A percentile compares a stretch with the other conserved stretches of the same genome.
These are phyloP conservation scores for Vidua chalybeata DNA, from an alignment of 2,113 vertebrate genomes.

Conservation along the genomic window DNA sequence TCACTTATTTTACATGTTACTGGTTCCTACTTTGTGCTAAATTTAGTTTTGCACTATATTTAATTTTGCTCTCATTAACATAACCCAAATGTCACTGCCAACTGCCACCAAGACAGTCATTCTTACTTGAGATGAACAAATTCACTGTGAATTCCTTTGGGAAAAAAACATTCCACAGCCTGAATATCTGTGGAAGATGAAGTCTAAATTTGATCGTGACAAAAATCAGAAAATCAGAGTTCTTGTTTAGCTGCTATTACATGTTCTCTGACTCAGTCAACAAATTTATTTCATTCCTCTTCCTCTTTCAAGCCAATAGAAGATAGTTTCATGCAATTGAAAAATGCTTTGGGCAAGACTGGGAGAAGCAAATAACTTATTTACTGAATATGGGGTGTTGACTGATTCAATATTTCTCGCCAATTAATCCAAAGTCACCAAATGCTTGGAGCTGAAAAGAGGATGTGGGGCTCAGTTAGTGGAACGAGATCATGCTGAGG, in stretches of 20 bases:
- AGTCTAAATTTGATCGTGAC: neutral
- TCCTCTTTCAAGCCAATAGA: conserved; percentile 10
- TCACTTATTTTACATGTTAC: neutral
- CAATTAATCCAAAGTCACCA: neutral
- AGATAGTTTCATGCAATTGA: neutral
- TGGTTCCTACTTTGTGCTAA: neutral
- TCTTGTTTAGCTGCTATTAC: conserved; percentile 15
- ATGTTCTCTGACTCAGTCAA: neutral
- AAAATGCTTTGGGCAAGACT: conserved; percentile 35
- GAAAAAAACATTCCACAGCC: neutral
- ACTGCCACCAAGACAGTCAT: neutral
- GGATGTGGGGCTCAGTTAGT: neutral
- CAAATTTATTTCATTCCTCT: neutral
- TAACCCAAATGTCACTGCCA: neutral
- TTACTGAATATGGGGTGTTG: neutral
- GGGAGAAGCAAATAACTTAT: neutral
- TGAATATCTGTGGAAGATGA: neutral
- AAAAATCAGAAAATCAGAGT: conserved; percentile 16
- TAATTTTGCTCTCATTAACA: neutral
- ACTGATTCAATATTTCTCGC: neutral
- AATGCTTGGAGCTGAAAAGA: neutral
- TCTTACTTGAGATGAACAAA: neutral
- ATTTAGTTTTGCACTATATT: neutral
- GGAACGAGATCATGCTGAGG: accelerated
- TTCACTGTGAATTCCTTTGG: neutral